A percentile compares a stretch with the other conserved stretches of the same genome.
Evolutionary conservation across 2,888 invertebrate species (phyloP).

Genomic region (Caradrina clavipalpis): DNA sequence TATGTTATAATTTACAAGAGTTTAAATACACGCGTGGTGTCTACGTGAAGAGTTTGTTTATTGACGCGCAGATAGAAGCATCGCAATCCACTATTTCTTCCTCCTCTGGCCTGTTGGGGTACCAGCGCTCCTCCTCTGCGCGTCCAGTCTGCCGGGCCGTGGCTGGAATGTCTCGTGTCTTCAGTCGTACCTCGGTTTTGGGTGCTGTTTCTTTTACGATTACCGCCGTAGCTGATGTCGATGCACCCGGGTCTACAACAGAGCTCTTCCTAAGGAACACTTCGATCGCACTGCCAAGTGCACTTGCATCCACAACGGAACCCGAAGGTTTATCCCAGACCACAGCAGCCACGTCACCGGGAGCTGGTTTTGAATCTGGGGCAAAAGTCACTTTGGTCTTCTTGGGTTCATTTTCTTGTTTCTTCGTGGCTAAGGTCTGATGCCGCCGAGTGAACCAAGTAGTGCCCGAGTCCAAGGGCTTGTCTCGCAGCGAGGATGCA

Average conservation of each 20-base stretch:
- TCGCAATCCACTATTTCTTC: slow-evolving; percentile 94
- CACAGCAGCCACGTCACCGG: slow-evolving; percentile 92
- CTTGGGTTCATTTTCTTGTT: slow-evolving; percentile 87
- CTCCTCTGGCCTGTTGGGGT: slow-evolving; percentile 92
- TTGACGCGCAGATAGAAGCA: slow-evolving; percentile 95
- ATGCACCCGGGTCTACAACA: slow-evolving; percentile 84
- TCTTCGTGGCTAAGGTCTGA: slow-evolving; percentile 93
- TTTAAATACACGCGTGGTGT: slow-evolving; percentile 74
- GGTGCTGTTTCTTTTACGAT: slow-evolving; percentile 73
- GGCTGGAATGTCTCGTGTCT: slow-evolving; percentile 80
- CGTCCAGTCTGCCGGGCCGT: slow-evolving; percentile 72
- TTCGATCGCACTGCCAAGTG: slow-evolving; percentile 96
- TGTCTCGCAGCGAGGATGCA: slow-evolving; percentile 93
- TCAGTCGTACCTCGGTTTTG: slow-evolving; percentile 81
- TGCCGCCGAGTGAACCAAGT: slow-evolving; percentile 95
- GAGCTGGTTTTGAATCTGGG: slow-evolving; percentile 91
- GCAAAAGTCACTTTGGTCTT: slow-evolving; percentile 91
- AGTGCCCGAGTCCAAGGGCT: slow-evolving; percentile 87
- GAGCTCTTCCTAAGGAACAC: slow-evolving; percentile 93
- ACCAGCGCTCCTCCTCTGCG: slow-evolving; percentile 90
- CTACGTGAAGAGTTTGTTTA: slow-evolving; percentile 97
- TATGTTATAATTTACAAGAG: slow-evolving; percentile 82
- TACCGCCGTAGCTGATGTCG: slow-evolving; percentile 74
- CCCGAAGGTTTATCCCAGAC: slow-evolving; percentile 95
- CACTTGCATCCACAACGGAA: slow-evolving; percentile 95